Evolutionary conservation across 2,888 invertebrate genomes (phyloP).

Genomic region (Mesoligia furuncula): DNA sequence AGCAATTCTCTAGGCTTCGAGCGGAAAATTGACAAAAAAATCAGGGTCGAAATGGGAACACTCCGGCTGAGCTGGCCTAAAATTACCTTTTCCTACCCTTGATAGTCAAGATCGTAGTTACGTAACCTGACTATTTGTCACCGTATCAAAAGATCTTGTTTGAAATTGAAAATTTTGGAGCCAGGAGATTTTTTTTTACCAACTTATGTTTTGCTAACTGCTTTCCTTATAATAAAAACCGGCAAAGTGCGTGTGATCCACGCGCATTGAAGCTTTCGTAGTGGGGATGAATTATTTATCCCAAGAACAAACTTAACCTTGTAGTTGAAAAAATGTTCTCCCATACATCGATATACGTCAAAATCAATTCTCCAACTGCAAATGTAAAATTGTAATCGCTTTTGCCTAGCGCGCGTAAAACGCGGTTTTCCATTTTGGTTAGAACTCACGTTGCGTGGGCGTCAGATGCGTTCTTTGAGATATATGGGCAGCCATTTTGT

Average conservation of each 20-base stretch:
- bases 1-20: too few relatives aligned
- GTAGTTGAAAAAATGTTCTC: background rate
- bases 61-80: too few relatives aligned
- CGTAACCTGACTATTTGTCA: conserved; percentile 18
- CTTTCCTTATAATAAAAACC: background rate
- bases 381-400: background rate
- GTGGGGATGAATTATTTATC: background rate
- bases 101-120: conserved; percentile 12
- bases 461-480: background rate
- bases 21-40: too few relatives aligned
- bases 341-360: background rate
- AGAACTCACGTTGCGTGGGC: background rate
- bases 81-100: conserved; percentile 29
- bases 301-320: background rate
- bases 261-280: background rate
- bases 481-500: background rate
- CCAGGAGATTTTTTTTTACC: too few relatives aligned
- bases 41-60: too few relatives aligned
- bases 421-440: background rate
- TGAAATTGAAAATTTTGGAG: background rate
- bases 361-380: background rate
- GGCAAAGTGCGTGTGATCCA: background rate
- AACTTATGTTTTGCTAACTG: background rate
- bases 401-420: background rate
- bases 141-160: background rate